Evolutionary conservation across 2,113 vertebrate species (phyloP).

Genomic region (Microcebus ravelobensis): DNA sequence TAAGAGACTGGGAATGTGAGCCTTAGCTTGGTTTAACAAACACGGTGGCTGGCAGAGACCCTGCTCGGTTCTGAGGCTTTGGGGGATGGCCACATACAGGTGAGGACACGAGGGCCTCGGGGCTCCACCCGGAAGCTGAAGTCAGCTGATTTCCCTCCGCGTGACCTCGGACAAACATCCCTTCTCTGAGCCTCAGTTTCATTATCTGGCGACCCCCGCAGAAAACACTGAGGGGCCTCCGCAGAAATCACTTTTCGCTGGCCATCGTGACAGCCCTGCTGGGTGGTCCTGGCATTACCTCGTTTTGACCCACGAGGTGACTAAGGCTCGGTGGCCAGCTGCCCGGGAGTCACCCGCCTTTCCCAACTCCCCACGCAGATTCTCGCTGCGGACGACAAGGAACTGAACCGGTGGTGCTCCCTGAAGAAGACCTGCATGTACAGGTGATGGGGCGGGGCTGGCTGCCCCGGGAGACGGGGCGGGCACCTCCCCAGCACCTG

Average conservation of each 20-base stretch:
- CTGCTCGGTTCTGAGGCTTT: neutral
- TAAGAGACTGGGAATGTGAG: neutral
- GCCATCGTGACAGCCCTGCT: neutral
- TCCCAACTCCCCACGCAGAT: constrained; percentile 81
- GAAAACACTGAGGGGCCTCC: neutral
- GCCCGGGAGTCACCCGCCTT: accelerated
- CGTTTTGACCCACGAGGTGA: neutral
- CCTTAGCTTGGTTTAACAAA: neutral
- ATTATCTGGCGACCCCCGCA: neutral
- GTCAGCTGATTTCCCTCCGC: neutral
- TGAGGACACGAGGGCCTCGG: neutral
- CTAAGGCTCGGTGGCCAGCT: neutral
- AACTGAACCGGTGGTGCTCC: constrained; percentile 94
- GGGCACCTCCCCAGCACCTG: neutral
- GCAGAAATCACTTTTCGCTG: neutral
- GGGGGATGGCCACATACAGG: too few relatives aligned
- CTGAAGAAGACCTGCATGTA: constrained; percentile 96
- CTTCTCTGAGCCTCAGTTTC: neutral
- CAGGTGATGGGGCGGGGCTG: constrained; percentile 83
- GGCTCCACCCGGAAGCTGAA: neutral
- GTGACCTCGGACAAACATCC: neutral
- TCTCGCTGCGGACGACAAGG: constrained; percentile 89
- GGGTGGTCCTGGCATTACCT: neutral
- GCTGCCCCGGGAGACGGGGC: accelerated
- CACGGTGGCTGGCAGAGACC: neutral